Base-by-base conservation (phyloP, 2,888 invertebrate genomes). In the Lampropteryx suffumata region DNA sequence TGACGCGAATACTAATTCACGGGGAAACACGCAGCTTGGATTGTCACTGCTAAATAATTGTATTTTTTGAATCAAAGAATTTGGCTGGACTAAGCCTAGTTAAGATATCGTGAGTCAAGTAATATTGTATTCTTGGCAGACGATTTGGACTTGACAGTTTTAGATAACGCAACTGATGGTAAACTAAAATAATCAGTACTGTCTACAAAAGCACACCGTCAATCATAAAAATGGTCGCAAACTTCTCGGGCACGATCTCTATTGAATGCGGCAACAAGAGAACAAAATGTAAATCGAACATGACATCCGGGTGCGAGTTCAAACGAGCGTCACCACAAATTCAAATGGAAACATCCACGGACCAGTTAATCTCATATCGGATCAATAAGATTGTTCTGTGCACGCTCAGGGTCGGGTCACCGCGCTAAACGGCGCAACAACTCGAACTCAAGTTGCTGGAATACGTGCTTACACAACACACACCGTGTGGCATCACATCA, bases 261-360 rank as follows among this genome's bases (percentile, higher is more conserved):
- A 74, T 79, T 75, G 68, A 78, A 78, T 71, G 73, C 69, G 64
- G 74, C 69, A 76, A 75, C 73, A 69, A 80, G 75, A 78, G 77
- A 74, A 71, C 79, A 64, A 78, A 82, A 82, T 79, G 76, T 76
- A 78, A 81, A 82, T 76, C 73, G 67, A 79, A 84, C 81, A 83
- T 80, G 84, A 84, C 85, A 86, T 87, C 86, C 85, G 85, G 86
- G 83, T 84, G 85, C 79, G 73, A 80, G 84, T 81, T 84, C 82
- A 84, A 74, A 72, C 76, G 75, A 75, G 73, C 80, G 81, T 82
- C 75, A 73, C 72, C 66, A 77, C 79, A 64, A 73, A 82, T 76
- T 76, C 76, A 73, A 82, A 84, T 84, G 82, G 81, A 83, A 80
- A 82, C 83, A 79, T 85, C 79, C 76, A 78, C 73, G 76, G 74